Evolutionary conservation across 2,797 vertebrate genomes (phyloP).

Genomic region (Neosalanx taihuensis): DNA sequence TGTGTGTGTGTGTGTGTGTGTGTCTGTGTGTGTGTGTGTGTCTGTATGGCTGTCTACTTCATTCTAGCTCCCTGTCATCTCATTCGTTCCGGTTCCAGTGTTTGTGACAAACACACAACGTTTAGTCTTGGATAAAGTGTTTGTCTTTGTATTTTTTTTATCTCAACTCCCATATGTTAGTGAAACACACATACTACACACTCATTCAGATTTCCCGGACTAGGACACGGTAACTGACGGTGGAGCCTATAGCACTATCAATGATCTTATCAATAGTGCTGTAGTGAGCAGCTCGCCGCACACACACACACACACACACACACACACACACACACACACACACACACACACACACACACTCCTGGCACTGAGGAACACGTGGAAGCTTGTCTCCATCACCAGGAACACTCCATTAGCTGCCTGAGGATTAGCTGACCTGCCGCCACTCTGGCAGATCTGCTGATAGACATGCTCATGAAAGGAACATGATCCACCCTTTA

Average conservation of each 20-base stretch:
- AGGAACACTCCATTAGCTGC: conserved; percentile 63
- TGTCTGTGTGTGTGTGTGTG: background rate
- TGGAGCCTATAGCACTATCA: conserved; percentile 22
- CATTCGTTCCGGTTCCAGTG: background rate
- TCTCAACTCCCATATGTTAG: too few relatives aligned
- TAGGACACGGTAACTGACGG: conserved; percentile 34
- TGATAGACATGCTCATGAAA: conserved; percentile 1
- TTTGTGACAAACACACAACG: background rate
- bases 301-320: too few relatives aligned
- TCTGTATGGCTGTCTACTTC: background rate
- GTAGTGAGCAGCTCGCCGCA: conserved; percentile 42
- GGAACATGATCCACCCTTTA: conserved; percentile 54
- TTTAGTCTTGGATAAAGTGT: too few relatives aligned
- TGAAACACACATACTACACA: too few relatives aligned
- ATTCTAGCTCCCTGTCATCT: background rate
- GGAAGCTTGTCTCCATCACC: conserved; percentile 46
- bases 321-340: too few relatives aligned
- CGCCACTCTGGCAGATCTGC: conserved; percentile 59
- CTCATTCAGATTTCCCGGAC: background rate
- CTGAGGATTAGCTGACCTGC: conserved; percentile 70
- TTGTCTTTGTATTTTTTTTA: too few relatives aligned
- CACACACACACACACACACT: too few relatives aligned
- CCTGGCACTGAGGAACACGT: conserved; percentile 6
- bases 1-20: background rate
- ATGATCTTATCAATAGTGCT: conserved; percentile 49